A percentile compares a stretch with the other conserved stretches of the same genome.
Conservation (phyloP, 2,888 invertebrate genomes). For the Encarsia formosa region DNA sequence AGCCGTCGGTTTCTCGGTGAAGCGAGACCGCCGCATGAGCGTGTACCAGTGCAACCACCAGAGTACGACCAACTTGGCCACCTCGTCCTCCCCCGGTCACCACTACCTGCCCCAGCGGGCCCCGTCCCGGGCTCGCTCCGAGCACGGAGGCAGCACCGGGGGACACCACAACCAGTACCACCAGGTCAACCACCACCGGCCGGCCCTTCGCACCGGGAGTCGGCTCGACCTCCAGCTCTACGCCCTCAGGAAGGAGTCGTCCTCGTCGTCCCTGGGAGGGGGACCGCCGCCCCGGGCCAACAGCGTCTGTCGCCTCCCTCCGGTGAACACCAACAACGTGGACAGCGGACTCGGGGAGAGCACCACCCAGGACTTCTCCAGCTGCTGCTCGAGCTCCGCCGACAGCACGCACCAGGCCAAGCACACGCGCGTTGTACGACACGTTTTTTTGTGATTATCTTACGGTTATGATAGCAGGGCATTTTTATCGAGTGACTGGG, state of each 20-base stretch:
- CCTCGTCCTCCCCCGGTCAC: not conserved
- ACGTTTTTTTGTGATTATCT: not conserved
- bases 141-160: not conserved
- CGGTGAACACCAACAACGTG: conserved; percentile 36
- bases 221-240: conserved; percentile 38
- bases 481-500: too few relatives aligned
- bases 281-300: not conserved
- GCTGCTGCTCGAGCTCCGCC: conserved; percentile 50
- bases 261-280: conserved; percentile 12
- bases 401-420: conserved; percentile 50
- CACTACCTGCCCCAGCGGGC: conserved; percentile 8
- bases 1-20: conserved; percentile 47
- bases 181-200: too few relatives aligned
- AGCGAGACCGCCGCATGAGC: conserved; percentile 45
- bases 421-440: conserved; percentile 47
- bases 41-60: conserved; percentile 22
- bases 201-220: conserved; percentile 1
- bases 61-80: not conserved
- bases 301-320: conserved; percentile 15
- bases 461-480: too few relatives aligned
- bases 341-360: conserved; percentile 50
- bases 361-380: conserved; percentile 50
- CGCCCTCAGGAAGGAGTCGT: conserved; percentile 41
- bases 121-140: not conserved
- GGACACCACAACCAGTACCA: too few relatives aligned